phyloP scores from a whole-genome alignment of 2,797 vertebrate species.

The Anguilla marmorata region DNA sequence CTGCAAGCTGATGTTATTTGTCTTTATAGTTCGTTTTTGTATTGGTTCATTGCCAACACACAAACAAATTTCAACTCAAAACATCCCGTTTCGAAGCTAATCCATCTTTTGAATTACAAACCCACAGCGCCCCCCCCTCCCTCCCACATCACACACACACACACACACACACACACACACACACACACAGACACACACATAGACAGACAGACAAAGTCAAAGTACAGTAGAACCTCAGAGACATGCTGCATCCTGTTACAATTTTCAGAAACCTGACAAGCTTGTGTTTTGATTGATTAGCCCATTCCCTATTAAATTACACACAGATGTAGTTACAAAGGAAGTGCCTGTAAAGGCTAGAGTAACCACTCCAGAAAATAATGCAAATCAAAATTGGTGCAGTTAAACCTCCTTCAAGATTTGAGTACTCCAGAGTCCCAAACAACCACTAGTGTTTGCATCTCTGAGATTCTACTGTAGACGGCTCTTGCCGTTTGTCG shows the following conservation, averaged over 20 bases:
- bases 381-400: too few relatives aligned
- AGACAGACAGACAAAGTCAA: not conserved
- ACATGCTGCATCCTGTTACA: not conserved
- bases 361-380: not conserved
- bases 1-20: conserved; percentile 3
- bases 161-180: not conserved
- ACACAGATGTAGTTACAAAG: not conserved
- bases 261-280: not conserved
- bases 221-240: not conserved
- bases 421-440: too few relatives aligned
- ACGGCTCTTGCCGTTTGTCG: not conserved
- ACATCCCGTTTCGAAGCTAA: not conserved
- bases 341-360: not conserved
- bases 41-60: not conserved
- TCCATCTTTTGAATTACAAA: not conserved
- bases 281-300: not conserved
- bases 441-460: too few relatives aligned
- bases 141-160: not conserved
- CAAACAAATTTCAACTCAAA: not conserved
- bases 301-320: not conserved
- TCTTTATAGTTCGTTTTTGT: not conserved
- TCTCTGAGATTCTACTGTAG: too few relatives aligned
- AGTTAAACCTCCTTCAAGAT: too few relatives aligned
- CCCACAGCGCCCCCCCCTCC: not conserved
- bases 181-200: not conserved